Base-by-base conservation (phyloP, 2,113 vertebrate species). In the Thermophis baileyi region DNA sequence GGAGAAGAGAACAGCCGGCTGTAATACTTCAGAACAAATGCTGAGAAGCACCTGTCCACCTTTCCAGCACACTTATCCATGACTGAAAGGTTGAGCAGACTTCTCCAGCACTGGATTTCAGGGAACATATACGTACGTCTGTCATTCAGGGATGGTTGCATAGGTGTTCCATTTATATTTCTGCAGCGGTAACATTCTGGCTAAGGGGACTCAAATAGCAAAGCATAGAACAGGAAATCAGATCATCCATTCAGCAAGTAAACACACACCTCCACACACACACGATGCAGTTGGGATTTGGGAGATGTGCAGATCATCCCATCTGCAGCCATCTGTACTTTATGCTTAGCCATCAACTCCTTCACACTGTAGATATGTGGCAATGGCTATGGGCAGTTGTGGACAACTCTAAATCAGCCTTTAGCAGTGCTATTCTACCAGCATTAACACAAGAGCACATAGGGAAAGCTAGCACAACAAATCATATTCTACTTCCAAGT, bases 11-110 rank as follows among this genome's bases (percentile, higher is more conserved):
- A 97, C 98, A 98, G 98, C 98, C 98, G 97, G 98, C 97, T 96
- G 97, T 97, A 98, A 97, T 98, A 97, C 93, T 95, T 98, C 97
- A 98, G 98, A 98, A 98, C 98, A 98, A 99, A 99, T 98, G 97
- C 98, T 98, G 98, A 98, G 97, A 97, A 97, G 97, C 98, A 97
- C 98, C 98, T 96, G 94, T 93, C 96, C 96, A 96, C 97, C 98
- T 97, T 97, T 94, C 92, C 95, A 97, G 97, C 94, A 16, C 89
- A 27, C 88, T 40, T 60, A 46, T 35, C 16, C 2, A 2, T 1
- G 2, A 97, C 96, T 35, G 63, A n/a, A 69, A 6, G 30, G 63
- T 69, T 69, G 30, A 69, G 5, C 63, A 35, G 63, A 69, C 14
- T n/a, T 69, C 63, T 35, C 63, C 30, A 5, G 63, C 30, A 69